Base-by-base conservation (phyloP, 2,888 invertebrate genomes). In the Cabera pusaria region DNA sequence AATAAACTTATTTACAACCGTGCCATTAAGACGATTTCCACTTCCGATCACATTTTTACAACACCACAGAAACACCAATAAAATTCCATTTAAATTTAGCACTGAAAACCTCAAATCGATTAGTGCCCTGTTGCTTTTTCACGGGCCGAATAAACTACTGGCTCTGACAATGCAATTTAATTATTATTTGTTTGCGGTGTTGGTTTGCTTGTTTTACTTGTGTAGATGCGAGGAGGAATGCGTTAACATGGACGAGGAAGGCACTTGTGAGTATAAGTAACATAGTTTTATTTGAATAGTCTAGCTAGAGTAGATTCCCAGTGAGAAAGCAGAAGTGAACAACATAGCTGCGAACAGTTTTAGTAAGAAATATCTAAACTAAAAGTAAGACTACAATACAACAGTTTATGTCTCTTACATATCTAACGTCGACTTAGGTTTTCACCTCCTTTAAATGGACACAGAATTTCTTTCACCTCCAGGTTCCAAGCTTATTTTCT, bases 251-350 rank as follows among this genome's bases (percentile, higher is more conserved):
- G 63, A 69, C 40, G 60, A 54, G 27, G 53, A 52, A 27, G 59
- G 58, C 22, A 22, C 36, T 10, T 63, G 61, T 64, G 39, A 63
- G 64, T 60, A 39, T 5, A 10, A n/a, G n/a, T n/a, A n/a, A n/a
- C n/a, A n/a, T n/a, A n/a, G n/a, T n/a, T n/a, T n/a, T n/a, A n/a
- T n/a, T n/a, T n/a, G n/a, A n/a, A n/a, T n/a, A n/a, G n/a, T n/a
- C n/a, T n/a, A n/a, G n/a, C n/a, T n/a, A n/a, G n/a, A n/a, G n/a
- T n/a, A n/a, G n/a, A n/a, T n/a, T n/a, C n/a, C n/a, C n/a, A n/a
- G n/a, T n/a, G n/a, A n/a, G n/a, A n/a, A n/a, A n/a, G n/a, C n/a
- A n/a, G n/a, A n/a, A n/a, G n/a, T n/a, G n/a, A n/a, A n/a, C n/a
- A n/a, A n/a, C n/a, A n/a, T n/a, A n/a, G n/a, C n/a, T n/a, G n/a